A percentile compares a stretch with the other conserved stretches of the same genome.
These are phyloP conservation scores for Syrmaticus mikado DNA, from an alignment of 2,113 vertebrate species.

Conservation along the genomic window DNA sequence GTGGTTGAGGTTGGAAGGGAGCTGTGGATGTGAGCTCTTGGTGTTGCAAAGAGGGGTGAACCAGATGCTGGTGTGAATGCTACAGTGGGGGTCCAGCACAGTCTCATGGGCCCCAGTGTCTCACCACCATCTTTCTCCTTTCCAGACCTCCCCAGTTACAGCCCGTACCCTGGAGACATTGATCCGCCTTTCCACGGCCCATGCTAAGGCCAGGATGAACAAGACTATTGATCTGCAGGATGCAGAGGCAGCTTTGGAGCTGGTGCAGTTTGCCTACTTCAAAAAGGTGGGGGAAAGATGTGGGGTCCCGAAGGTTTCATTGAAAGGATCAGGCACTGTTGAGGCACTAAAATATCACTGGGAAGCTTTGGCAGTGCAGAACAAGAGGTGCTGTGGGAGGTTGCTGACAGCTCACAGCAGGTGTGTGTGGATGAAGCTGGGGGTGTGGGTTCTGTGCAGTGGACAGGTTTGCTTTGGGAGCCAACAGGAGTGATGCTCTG, in stretches of 20 bases:
- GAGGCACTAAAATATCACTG: neutral
- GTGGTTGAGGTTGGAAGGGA: neutral
- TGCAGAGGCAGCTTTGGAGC: slow-evolving; percentile 90
- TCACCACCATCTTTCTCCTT: neutral
- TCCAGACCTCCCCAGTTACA: slow-evolving; percentile 93
- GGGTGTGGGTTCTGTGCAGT: neutral
- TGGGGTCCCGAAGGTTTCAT: no score
- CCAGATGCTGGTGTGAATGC: neutral
- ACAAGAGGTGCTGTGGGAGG: neutral
- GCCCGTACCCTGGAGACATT: slow-evolving; percentile 93
- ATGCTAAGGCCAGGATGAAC: slow-evolving; percentile 96
- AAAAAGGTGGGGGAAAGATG: slow-evolving; percentile 83
- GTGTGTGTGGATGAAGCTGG: neutral
- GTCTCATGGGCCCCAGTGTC: neutral
- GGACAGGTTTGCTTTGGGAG: neutral
- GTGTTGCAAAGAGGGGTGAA: neutral
- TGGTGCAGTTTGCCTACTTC: slow-evolving; percentile 97
- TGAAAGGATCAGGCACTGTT: neutral
- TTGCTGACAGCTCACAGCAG: neutral
- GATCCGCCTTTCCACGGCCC: slow-evolving; percentile 94
- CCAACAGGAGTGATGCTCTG: neutral
- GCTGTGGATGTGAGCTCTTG: no score
- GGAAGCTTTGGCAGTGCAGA: neutral
- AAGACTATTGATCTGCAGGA: slow-evolving; percentile 91
- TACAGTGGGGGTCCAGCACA: fast-evolving